A percentile compares a stretch with the other conserved stretches of the same genome.
These are phyloP conservation scores for Periphyllus acericola DNA, from an alignment of 2,888 invertebrate genomes.

Conservation along the genomic window DNA sequence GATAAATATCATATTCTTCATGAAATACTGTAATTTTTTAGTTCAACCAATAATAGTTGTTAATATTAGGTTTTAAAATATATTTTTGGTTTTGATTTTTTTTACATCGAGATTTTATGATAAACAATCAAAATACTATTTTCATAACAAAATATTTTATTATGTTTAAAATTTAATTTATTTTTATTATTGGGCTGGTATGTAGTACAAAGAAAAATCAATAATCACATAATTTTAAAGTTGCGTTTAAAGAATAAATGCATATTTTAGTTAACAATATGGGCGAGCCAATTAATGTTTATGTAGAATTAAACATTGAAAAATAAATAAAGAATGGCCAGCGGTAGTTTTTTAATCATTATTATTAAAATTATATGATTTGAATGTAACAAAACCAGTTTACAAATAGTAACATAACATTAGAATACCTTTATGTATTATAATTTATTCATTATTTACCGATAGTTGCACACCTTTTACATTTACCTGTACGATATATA, in stretches of 20 bases:
- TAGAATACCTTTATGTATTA: not conserved
- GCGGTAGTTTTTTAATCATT: not conserved
- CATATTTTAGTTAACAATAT: not conserved
- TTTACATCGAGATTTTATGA: not conserved
- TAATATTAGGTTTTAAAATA: not conserved
- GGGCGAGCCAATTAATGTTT: not conserved
- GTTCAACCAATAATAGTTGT: not conserved
- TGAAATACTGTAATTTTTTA: not conserved
- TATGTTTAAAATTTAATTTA: not conserved
- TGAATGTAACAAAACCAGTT: slow-evolving; percentile 34
- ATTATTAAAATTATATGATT: not conserved
- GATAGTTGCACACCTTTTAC: not conserved
- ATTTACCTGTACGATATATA: not conserved
- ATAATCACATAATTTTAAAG: not conserved
- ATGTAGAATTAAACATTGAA: not conserved
- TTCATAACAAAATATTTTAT: not conserved
- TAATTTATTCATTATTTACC: not conserved
- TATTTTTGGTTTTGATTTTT: not conserved
- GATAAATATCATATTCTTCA: not conserved
- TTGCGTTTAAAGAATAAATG: not conserved
- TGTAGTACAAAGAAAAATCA: not conserved
- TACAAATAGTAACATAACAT: not conserved
- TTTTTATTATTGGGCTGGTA: not conserved
- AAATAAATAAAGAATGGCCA: slow-evolving; percentile 21
- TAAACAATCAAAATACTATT: not conserved